Conservation (phyloP, 1,140 invertebrate species). For the Bombus impatiens region DNA sequence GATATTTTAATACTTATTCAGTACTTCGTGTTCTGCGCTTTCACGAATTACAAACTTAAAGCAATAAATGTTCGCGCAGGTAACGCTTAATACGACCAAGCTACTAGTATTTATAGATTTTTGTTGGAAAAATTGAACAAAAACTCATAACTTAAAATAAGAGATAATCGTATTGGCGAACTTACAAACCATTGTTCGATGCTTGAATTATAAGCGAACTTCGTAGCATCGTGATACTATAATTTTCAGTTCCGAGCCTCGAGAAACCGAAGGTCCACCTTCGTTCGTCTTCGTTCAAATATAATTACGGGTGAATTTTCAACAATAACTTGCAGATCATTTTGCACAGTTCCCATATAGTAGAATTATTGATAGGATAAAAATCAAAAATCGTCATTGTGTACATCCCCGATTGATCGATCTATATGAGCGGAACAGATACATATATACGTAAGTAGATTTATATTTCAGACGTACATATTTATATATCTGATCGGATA, state of each 20-base stretch:
- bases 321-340: slow-evolving; percentile 22
- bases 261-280: slow-evolving; percentile 32
- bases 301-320: background rate
- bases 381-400: background rate
- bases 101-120: background rate
- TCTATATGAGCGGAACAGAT: background rate
- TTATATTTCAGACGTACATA: background rate
- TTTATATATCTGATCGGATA: slow-evolving; percentile 9
- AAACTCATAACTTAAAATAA: background rate
- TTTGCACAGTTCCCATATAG: slow-evolving; percentile 30
- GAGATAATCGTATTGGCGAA: slow-evolving; percentile 18
- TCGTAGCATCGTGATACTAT: background rate
- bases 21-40: background rate
- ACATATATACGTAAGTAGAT: background rate
- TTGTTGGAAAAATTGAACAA: background rate
- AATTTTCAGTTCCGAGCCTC: background rate
- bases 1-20: slow-evolving; percentile 31
- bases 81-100: background rate
- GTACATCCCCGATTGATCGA: background rate
- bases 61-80: background rate
- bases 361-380: background rate
- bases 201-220: background rate
- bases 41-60: background rate
- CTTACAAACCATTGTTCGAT: background rate
- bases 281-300: background rate